Evolutionary conservation across 2,888 invertebrate genomes (phyloP).

Genomic region (Cremastinae sp.): DNA sequence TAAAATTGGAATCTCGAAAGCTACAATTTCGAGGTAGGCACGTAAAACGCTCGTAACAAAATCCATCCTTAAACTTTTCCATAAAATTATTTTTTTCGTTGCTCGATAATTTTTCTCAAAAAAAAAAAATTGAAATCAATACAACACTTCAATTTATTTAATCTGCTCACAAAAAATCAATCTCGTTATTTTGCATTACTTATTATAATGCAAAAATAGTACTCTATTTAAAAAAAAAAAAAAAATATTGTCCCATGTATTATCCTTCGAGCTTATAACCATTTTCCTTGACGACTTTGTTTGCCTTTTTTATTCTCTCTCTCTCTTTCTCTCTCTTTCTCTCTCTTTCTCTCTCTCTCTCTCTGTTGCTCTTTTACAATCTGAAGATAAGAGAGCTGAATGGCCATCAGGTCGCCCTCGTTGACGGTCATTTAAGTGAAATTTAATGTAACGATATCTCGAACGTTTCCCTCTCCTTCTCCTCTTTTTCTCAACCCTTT

Average conservation of each 20-base stretch:
- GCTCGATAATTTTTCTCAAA: too few relatives aligned
- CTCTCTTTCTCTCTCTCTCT: conserved; percentile 26
- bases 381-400: conserved; percentile 44
- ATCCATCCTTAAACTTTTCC: too few relatives aligned
- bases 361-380: neutral
- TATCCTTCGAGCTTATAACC: conserved; percentile 38
- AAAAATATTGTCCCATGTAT: conserved; percentile 16
- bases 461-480: conserved; percentile 20
- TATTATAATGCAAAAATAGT: too few relatives aligned
- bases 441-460: conserved; percentile 58
- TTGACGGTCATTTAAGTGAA: conserved; percentile 57
- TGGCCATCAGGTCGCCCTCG: conserved; percentile 34
- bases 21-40: too few relatives aligned
- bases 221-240: too few relatives aligned
- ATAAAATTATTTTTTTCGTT: too few relatives aligned
- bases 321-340: neutral
- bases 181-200: neutral
- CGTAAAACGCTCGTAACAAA: too few relatives aligned
- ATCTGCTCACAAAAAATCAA: neutral
- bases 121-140: too few relatives aligned
- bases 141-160: too few relatives aligned
- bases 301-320: conserved; percentile 17
- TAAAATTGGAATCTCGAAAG: conserved; percentile 24
- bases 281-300: conserved; percentile 55
- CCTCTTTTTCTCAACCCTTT: neutral